These are phyloP conservation scores for Caenorhabditis wallacei DNA, from an alignment of 2,888 invertebrate genomes.

Conservation along the genomic window DNA sequence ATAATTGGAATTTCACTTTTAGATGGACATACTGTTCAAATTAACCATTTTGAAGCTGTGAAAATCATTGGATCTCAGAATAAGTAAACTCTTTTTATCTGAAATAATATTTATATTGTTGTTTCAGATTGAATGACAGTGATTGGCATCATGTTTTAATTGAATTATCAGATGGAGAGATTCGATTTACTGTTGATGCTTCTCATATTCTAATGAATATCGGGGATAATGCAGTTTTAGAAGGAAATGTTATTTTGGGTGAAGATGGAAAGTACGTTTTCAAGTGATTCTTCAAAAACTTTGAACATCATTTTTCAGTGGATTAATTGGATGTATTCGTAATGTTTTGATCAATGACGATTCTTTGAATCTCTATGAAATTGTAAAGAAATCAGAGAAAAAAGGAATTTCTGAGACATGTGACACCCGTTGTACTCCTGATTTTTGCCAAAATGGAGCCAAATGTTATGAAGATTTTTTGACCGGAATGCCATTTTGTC, in stretches of 20 bases:
- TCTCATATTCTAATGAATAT: constrained; percentile 45
- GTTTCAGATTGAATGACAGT: constrained; percentile 77
- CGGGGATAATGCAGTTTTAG: constrained; percentile 48
- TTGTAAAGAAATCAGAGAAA: constrained; percentile 21
- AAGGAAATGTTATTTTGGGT: constrained; percentile 52
- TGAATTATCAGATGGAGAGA: constrained; percentile 73
- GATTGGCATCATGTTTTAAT: constrained; percentile 78
- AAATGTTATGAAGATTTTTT: constrained; percentile 77
- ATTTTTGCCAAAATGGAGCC: constrained; percentile 68
- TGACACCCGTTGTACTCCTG: constrained; percentile 50
- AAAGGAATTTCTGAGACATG: constrained; percentile 41
- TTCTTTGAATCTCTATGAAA: constrained; percentile 35
- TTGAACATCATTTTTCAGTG: constrained; percentile 48
- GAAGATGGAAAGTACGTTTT: constrained; percentile 20
- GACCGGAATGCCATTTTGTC: constrained; percentile 69
- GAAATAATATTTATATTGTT: too few species aligned
- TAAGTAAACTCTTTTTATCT: constrained; percentile 10
- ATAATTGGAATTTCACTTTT: constrained; percentile 44
- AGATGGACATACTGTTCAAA: constrained; percentile 57
- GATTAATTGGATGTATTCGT: constrained; percentile 77
- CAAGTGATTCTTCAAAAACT: background rate
- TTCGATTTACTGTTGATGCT: constrained; percentile 67
- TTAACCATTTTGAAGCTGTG: constrained; percentile 38
- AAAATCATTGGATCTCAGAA: constrained; percentile 54
- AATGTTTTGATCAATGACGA: constrained; percentile 68